Evolutionary conservation across 2,113 vertebrate genomes (phyloP).

Genomic region (Rhegmatorhina hoffmannsi): DNA sequence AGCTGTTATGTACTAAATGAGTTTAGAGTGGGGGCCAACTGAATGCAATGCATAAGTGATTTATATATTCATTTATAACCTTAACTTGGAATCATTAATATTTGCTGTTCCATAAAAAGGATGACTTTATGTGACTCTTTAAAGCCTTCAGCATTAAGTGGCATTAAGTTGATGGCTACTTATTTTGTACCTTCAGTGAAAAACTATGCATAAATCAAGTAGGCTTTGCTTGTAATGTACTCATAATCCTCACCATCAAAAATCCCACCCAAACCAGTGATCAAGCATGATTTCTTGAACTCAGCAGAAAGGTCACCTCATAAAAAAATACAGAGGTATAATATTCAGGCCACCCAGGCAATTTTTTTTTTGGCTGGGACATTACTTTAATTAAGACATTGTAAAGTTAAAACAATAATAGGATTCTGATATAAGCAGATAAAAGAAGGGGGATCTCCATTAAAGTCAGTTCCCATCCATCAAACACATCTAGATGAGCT

Average conservation of each 20-base stretch:
- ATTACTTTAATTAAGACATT: constrained; percentile 28
- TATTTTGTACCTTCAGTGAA: constrained; percentile 48
- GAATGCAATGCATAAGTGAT: neutral
- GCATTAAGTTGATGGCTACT: constrained; percentile 46
- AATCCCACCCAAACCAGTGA: constrained; percentile 15
- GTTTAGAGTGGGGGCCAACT: neutral
- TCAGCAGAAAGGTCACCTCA: constrained; percentile 40
- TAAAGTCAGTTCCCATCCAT: constrained; percentile 1
- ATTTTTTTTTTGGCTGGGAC: constrained; percentile 17
- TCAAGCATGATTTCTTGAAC: constrained; percentile 21
- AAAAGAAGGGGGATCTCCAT: constrained; percentile 1
- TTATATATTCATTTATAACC: constrained; percentile 8
- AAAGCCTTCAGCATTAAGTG: constrained; percentile 36
- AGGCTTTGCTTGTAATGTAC: constrained; percentile 21
- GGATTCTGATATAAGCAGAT: constrained; percentile 19
- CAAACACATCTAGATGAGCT: neutral
- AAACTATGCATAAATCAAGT: constrained; percentile 36
- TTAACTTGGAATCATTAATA: neutral
- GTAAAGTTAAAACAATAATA: constrained; percentile 52
- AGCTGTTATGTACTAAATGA: constrained; percentile 1
- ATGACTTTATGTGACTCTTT: constrained; percentile 5
- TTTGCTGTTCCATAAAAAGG: neutral
- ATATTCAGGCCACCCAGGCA: constrained; percentile 37
- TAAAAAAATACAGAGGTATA: constrained; percentile 15
- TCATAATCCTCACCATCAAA: constrained; percentile 39